Base-by-base conservation (phyloP, 2,888 invertebrate species). In the Xestia sexstrigata region DNA sequence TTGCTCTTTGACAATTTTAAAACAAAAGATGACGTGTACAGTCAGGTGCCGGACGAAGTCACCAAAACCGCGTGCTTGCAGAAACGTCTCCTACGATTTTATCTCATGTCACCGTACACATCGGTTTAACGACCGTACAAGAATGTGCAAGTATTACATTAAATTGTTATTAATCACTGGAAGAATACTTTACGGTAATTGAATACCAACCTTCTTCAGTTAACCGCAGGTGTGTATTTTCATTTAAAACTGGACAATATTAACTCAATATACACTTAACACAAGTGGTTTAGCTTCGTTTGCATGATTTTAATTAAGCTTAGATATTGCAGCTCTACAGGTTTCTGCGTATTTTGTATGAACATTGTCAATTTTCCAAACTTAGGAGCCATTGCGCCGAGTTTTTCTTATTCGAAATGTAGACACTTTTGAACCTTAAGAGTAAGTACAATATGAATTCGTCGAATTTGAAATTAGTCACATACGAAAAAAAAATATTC, bases 281-380 rank as follows among this genome's bases (percentile, higher is more conserved):
- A 58, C 23, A 66, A 72, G 63, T 45, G 45, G 49, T 72, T 68
- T 55, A 55, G 74, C 85, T 66, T 76, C 65, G 70, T 76, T 63
- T 70, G 74, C 85, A 72, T 45, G 60, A 68, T 82, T 85, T 82
- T 85, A 79, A 85, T 84, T 70, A 82, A 79, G 17, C 73, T 73
- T 68, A 65, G 49, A 67, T 72, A 72, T 76, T 79, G 69, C 30
- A 65, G 35, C 39, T 58, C 30, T 58, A 26, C 5, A 7, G 60
- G 75, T 69, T 35, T 70, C 17, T 58, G 13, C 11, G 30, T 39
- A 20, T 42, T 49, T 55, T 58, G 47, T 35, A 35, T 30, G 15
- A 17, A 42, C 52, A 58, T 65, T 63, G 4, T 0, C 5, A 39
- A 60, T 42, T 58, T 63, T 58, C 9, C 42, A n/a, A 65, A 65